A percentile compares a stretch with the other conserved stretches of the same genome.
phyloP scores from a whole-genome alignment of 1,140 invertebrate genomes.

The Tenebrio molitor region DNA sequence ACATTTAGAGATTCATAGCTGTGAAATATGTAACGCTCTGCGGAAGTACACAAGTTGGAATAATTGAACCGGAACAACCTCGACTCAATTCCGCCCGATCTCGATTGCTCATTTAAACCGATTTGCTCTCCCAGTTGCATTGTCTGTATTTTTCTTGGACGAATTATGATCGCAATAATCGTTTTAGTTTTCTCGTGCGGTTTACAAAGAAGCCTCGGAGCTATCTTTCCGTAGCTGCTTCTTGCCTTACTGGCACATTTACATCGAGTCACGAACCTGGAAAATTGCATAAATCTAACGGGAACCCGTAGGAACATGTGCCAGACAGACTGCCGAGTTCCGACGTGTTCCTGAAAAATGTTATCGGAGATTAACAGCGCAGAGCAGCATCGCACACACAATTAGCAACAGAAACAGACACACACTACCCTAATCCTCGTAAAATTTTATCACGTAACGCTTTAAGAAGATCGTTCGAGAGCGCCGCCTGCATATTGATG shows the following conservation, averaged over 20 bases:
- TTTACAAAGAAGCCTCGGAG: not conserved
- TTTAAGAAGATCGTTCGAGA: constrained; percentile 24
- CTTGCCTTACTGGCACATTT: constrained; percentile 24
- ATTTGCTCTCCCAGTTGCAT: constrained; percentile 11
- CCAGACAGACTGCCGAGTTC: constrained; percentile 26
- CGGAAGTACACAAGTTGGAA: not conserved
- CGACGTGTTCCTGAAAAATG: constrained; percentile 31
- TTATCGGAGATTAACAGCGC: constrained; percentile 22
- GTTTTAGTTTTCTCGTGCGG: constrained; percentile 19
- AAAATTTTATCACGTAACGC: constrained; percentile 35
- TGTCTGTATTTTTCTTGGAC: constrained; percentile 4
- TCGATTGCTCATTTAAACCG: constrained; percentile 18
- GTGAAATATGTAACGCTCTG: constrained; percentile 14
- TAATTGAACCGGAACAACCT: constrained; percentile 23
- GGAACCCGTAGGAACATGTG: constrained; percentile 31
- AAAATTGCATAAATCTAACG: constrained; percentile 39
- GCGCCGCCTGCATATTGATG: constrained; percentile 17
- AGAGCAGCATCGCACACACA: constrained; percentile 21
- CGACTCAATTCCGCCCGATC: not conserved
- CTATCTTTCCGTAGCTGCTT: constrained; percentile 2
- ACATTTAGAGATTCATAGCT: constrained; percentile 18
- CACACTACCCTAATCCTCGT: constrained; percentile 12
- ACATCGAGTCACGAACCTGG: constrained; percentile 30
- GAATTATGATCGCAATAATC: constrained; percentile 21
- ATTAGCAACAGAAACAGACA: constrained; percentile 32